Conservation (phyloP, 2,888 invertebrate genomes). For the Heliconius ethilla region DNA sequence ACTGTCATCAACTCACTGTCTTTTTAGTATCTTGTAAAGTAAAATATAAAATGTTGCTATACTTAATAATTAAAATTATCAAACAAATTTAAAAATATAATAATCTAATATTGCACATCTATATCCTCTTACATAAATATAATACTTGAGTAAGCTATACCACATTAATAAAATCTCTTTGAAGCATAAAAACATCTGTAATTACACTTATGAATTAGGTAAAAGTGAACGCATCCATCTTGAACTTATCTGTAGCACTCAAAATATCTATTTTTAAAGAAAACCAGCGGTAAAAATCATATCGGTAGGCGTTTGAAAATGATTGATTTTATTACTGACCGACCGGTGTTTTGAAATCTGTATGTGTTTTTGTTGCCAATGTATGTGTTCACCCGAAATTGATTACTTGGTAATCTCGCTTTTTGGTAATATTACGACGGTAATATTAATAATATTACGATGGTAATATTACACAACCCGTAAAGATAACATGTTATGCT, state of each 20-base stretch:
- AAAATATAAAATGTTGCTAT: too few relatives aligned
- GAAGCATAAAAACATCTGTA: constrained; percentile 34
- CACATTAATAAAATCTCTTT: constrained; percentile 23
- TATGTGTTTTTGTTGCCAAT: constrained; percentile 53
- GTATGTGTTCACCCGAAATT: constrained; percentile 45
- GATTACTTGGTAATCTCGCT: constrained; percentile 19
- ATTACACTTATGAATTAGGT: constrained; percentile 53
- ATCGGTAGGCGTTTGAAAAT: constrained; percentile 68
- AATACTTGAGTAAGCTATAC: constrained; percentile 17
- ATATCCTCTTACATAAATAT: background rate
- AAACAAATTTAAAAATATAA: background rate
- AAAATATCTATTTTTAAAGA: constrained; percentile 79
- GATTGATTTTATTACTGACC: constrained; percentile 78
- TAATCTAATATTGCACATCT: background rate
- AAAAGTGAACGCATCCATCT: constrained; percentile 61
- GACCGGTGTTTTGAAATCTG: constrained; percentile 70
- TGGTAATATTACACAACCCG: background rate
- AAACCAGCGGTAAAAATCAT: constrained; percentile 71
- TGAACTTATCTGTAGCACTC: constrained; percentile 75
- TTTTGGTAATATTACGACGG: constrained; percentile 11
- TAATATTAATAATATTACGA: constrained; percentile 4
- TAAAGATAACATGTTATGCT: background rate
- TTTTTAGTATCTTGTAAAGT: too few relatives aligned
- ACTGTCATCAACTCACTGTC: too few relatives aligned
- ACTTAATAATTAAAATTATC: background rate